Evolutionary conservation across 2,888 invertebrate genomes (phyloP).

Genomic region (Drosophila ustulata): DNA sequence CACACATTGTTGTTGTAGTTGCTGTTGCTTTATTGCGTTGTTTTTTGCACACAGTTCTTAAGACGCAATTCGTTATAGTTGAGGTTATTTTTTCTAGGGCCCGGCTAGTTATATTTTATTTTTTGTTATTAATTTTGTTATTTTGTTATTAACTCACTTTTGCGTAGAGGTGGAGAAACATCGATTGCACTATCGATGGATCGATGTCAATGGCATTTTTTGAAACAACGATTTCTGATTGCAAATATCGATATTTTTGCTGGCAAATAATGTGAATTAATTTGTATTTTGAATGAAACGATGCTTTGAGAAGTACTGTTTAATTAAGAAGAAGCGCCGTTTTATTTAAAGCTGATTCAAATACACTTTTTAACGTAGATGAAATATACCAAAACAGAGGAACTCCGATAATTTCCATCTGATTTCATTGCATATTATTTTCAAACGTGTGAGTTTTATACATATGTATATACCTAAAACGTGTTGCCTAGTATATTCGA

Average conservation of each 20-base stretch:
- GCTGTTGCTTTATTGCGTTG: slow-evolving; percentile 10
- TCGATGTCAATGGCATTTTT: not conserved
- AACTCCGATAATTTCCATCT: not conserved
- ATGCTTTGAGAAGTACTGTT: no score
- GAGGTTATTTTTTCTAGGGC: not conserved
- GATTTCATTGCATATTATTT: not conserved
- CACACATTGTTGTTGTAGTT: slow-evolving; percentile 18
- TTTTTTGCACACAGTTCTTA: slow-evolving; percentile 22
- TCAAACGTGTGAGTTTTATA: no score
- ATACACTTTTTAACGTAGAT: not conserved
- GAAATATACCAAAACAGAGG: not conserved
- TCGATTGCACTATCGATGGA: not conserved
- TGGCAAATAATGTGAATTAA: no score
- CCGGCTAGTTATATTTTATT: slow-evolving; percentile 12
- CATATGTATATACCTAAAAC: not conserved
- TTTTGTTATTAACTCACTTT: slow-evolving; percentile 45
- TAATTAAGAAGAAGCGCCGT: no score
- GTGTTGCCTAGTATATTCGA: not conserved
- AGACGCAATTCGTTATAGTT: slow-evolving; percentile 24
- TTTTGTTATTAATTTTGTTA: slow-evolving; percentile 26
- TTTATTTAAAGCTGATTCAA: no score
- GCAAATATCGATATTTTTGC: not conserved
- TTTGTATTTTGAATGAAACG: no score
- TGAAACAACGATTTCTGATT: not conserved
- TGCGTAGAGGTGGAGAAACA: slow-evolving; percentile 25